Evolutionary conservation across 2,797 vertebrate species (phyloP), one percentile per base, ranked within the genome.

Genomic region (Cetoscarus ocellatus): DNA sequence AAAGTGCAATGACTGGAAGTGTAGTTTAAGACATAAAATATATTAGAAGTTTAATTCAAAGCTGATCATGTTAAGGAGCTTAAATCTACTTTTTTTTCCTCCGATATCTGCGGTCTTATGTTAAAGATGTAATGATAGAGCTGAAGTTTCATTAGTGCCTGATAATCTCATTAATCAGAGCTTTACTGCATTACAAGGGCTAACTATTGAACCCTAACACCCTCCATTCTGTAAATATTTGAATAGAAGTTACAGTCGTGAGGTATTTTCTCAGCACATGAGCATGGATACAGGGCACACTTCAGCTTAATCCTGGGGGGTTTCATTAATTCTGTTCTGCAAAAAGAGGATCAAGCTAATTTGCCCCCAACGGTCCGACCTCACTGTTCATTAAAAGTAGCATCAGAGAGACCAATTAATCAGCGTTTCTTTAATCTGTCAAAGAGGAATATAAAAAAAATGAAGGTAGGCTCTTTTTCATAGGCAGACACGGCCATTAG

Each of bases 371-470:
- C 52, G 87, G 88, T 91, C 86, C 70, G 82, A 91, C 87, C 87
- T 90, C 71, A 17, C 80, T 90, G 92, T 93, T 94, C 92, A 93
- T 94, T 93, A 94, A 92, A 92, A 93, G 86, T 75, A 88, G 89
- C 88, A 88, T 93, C 89, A 84, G 73, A 88, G 91, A 93, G 86
- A 91, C 89, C 93, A 91, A 93, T 94, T 93, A 94, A 94, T 94
- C 89, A 91, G 77, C 47, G 77, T 87, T 91, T 77, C 73, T 93
- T 90, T 91, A 91, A 92, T 91, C 85, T 88, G 84, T 87, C 86
- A 87, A 79, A 90, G 64, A 76, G 74, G 77, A 72, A 44, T 48
- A 40, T 42, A 67, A 79, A 43, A 57, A 67, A 62, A 74, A 83
- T 64, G 40, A 81, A 90, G 84, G 82, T 82, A 53, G 38, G 51